These are phyloP conservation scores for Nematopogon swammerdamellus DNA, from an alignment of 2,888 invertebrate genomes.

Conservation along the genomic window DNA sequence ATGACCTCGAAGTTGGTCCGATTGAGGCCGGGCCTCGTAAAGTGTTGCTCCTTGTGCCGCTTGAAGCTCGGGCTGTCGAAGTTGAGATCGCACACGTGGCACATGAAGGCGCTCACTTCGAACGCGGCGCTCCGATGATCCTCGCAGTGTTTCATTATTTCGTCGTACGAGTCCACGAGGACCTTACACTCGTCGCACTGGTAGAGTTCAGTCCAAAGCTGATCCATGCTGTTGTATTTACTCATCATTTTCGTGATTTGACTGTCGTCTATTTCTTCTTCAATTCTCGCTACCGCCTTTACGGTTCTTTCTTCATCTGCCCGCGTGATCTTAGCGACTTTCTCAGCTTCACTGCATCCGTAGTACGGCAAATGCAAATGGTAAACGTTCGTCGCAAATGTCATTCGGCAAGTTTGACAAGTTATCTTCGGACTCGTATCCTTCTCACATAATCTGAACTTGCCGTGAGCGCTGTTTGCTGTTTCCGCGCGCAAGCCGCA, in stretches of 20 bases:
- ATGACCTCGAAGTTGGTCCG: slow-evolving; percentile 21
- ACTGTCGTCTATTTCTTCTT: background rate
- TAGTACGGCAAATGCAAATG: background rate
- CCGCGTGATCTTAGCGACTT: slow-evolving; percentile 3
- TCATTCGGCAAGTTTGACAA: background rate
- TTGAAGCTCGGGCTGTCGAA: slow-evolving; percentile 20
- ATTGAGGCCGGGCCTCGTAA: slow-evolving; percentile 10
- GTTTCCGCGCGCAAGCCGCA: background rate
- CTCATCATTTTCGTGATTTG: slow-evolving; percentile 11
- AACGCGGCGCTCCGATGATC: slow-evolving; percentile 19
- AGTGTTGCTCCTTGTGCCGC: slow-evolving; percentile 20
- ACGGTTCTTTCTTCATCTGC: slow-evolving; percentile 8
- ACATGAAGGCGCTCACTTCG: slow-evolving; percentile 14
- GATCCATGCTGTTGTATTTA: slow-evolving; percentile 6
- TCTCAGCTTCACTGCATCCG: slow-evolving; percentile 2
- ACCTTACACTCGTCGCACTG: slow-evolving; percentile 22
- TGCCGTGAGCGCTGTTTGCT: too few species aligned
- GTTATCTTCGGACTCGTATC: background rate
- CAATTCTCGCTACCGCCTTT: background rate
- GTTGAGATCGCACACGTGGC: slow-evolving; percentile 22
- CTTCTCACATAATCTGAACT: background rate
- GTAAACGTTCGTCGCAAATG: background rate
- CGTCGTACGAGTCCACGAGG: slow-evolving; percentile 23
- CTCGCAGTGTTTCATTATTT: slow-evolving; percentile 27
- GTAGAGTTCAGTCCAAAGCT: slow-evolving; percentile 26